Percentiles rank a stretch among this genome's conserved stretches.
These are phyloP conservation scores for Megaceryle torquata DNA, from an alignment of 2,113 vertebrate species.

Conservation along the genomic window DNA sequence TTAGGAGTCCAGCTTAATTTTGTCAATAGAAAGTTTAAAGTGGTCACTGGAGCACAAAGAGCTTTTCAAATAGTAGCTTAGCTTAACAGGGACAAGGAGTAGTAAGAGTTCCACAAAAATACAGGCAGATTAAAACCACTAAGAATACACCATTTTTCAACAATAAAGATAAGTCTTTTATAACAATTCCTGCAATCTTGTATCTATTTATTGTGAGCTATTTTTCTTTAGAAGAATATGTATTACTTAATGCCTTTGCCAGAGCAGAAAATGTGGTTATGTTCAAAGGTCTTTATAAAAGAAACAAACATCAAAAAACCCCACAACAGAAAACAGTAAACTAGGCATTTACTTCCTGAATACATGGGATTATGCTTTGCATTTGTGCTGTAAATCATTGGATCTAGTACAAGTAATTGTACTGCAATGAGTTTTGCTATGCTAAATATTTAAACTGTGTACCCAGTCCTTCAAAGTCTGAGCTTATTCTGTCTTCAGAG, in stretches of 20 bases:
- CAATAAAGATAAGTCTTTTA: not conserved
- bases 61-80: conserved; percentile 6
- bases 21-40: conserved; percentile 40
- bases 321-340: not conserved
- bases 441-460: conserved; percentile 41
- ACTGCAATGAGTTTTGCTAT: conserved; percentile 23
- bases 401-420: not conserved
- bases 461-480: not conserved
- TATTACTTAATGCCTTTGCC: not conserved
- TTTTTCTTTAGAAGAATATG: not conserved
- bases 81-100: not conserved
- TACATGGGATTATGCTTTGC: not conserved
- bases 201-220: not conserved
- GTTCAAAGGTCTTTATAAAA: not conserved
- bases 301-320: not conserved
- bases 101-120: not conserved
- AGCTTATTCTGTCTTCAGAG: conserved; percentile 15
- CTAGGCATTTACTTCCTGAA: not conserved
- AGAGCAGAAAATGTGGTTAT: not conserved
- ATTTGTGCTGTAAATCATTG: not conserved
- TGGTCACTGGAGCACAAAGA: conserved; percentile 33
- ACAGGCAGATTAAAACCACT: not conserved
- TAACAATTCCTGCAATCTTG: not conserved
- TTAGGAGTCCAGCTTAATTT: conserved; percentile 1
- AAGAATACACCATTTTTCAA: not conserved